Evolutionary conservation across 1,140 invertebrate genomes (phyloP).

Genomic region (Musca domestica): DNA sequence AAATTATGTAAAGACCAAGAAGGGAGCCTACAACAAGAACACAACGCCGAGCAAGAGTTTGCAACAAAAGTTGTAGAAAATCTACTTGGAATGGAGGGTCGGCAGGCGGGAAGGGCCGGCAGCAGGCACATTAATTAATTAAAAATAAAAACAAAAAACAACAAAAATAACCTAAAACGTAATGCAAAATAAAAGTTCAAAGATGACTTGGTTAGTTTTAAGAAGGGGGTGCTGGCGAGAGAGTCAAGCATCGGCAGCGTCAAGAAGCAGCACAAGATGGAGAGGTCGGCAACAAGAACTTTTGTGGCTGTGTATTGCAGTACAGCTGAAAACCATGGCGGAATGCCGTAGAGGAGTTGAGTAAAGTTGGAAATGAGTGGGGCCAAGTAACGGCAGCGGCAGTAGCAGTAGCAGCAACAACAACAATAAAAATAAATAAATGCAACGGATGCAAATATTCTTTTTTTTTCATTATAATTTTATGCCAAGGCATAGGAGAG

Average conservation of each 20-base stretch:
- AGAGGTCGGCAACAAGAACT: conserved; percentile 11
- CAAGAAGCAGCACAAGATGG: conserved; percentile 1
- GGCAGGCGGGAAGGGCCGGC: neutral
- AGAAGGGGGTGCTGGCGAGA: too few relatives aligned
- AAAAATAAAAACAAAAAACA: conserved; percentile 16
- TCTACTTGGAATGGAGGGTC: neutral
- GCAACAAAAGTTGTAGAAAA: conserved; percentile 14
- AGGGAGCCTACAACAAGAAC: neutral
- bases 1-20: conserved; percentile 22
- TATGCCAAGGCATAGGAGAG: too few relatives aligned
- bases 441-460: conserved; percentile 17
- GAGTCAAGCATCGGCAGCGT: neutral
- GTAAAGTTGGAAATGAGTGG: too few relatives aligned
- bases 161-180: neutral
- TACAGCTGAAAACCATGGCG: too few relatives aligned
- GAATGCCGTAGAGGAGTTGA: too few relatives aligned
- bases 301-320: neutral
- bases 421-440: conserved; percentile 20
- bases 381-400: neutral
- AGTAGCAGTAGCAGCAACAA: neutral
- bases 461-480: neutral
- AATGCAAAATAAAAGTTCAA: conserved; percentile 10
- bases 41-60: neutral
- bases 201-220: conserved; percentile 5
- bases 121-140: conserved; percentile 14